Percentiles rank a stretch among this genome's conserved stretches.
Conservation (phyloP, 2,888 invertebrate species). For the Toxonevra muliebris region DNA sequence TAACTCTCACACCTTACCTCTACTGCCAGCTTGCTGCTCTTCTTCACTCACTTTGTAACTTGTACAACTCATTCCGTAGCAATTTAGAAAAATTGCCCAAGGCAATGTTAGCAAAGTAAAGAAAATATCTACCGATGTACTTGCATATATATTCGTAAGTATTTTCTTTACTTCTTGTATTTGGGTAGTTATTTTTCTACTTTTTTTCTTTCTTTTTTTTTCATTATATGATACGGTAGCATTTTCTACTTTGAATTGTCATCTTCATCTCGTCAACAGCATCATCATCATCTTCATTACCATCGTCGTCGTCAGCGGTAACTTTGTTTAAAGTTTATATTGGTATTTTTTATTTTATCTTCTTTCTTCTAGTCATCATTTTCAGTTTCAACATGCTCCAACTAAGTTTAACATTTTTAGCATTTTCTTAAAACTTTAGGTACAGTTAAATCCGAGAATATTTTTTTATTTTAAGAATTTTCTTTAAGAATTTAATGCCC, state of each 20-base stretch:
- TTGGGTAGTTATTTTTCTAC: neutral
- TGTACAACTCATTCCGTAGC: conserved; percentile 18
- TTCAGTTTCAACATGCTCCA: too few species aligned
- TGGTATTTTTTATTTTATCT: neutral
- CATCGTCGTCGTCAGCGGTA: neutral
- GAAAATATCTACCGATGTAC: too few species aligned
- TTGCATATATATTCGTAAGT: too few species aligned
- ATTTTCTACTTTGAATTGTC: conserved; percentile 1
- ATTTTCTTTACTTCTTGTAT: too few species aligned
- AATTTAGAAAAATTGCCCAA: conserved; percentile 21
- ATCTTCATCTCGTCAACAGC: neutral
- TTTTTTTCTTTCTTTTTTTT: neutral
- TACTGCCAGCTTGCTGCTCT: too few species aligned
- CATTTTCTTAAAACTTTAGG: too few species aligned
- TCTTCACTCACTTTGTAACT: too few species aligned
- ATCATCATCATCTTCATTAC: neutral
- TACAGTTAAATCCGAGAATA: too few species aligned
- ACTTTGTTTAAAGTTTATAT: conserved; percentile 1
- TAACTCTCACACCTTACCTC: too few species aligned
- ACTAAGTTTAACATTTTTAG: too few species aligned
- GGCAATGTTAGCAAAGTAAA: conserved; percentile 5
- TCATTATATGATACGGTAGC: conserved; percentile 2
- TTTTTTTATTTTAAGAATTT: too few species aligned
- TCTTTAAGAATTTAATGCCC: too few species aligned
- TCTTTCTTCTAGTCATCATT: neutral